phyloP scores from a whole-genome alignment of 2,888 invertebrate genomes.

The Chouioia cunea region DNA sequence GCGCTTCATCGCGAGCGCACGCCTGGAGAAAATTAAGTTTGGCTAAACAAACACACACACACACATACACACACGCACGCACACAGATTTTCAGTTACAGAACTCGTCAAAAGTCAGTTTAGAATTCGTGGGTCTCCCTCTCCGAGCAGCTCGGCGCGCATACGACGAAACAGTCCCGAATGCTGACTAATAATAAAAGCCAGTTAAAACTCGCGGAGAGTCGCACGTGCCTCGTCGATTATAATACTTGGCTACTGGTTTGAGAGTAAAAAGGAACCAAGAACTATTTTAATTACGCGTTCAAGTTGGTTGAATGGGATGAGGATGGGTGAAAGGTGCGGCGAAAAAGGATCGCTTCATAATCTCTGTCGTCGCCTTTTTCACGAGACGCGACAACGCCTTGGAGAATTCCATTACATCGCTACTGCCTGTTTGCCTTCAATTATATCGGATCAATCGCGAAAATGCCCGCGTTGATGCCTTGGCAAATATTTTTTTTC shows the following conservation, averaged over 20 bases:
- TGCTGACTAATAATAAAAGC: too few relatives aligned
- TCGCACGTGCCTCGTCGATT: constrained; percentile 18
- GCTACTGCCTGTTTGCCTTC: constrained; percentile 37
- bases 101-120: constrained; percentile 42
- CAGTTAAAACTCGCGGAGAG: too few relatives aligned
- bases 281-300: constrained; percentile 41
- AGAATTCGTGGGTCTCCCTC: constrained; percentile 23
- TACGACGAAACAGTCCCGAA: not conserved
- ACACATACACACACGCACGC: not conserved
- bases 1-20: not conserved
- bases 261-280: not conserved
- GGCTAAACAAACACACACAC: not conserved
- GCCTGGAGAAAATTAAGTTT: constrained; percentile 23
- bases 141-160: not conserved
- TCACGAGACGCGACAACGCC: not conserved
- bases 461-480: not conserved
- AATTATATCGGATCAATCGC: constrained; percentile 41
- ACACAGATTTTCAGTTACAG: not conserved
- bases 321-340: too few relatives aligned
- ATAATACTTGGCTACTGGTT: constrained; percentile 27
- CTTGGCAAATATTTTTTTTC: too few relatives aligned
- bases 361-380: constrained; percentile 26
- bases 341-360: constrained; percentile 25
- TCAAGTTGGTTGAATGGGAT: not conserved
- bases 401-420: constrained; percentile 28